Conservation (phyloP, 2,113 vertebrate species). For the Pseudolaguvia tuberculata region DNA sequence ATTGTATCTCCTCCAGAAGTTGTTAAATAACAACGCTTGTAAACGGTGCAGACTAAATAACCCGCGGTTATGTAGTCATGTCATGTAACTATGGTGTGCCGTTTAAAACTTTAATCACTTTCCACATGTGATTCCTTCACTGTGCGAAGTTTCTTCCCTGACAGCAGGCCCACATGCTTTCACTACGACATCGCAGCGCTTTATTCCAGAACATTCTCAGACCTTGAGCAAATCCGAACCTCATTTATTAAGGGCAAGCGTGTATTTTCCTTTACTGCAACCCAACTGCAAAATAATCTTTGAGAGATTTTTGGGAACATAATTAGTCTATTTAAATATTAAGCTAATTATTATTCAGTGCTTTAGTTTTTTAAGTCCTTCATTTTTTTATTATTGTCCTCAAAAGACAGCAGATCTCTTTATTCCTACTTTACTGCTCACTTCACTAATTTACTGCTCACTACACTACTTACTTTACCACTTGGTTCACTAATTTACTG, state of each 20-base stretch:
- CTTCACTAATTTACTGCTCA: no score
- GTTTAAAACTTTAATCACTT: conserved; percentile 51
- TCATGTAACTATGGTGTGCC: conserved; percentile 31
- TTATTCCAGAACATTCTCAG: conserved; percentile 26
- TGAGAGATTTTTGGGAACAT: background rate
- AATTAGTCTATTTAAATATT: background rate
- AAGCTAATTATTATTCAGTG: background rate
- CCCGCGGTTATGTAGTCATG: conserved; percentile 37
- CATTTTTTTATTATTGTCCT: no score
- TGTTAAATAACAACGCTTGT: conserved; percentile 49
- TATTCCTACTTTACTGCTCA: no score
- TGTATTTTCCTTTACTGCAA: background rate
- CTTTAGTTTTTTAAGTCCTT: background rate
- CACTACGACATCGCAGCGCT: background rate
- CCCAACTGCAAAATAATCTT: conserved; percentile 2
- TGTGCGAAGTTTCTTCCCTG: conserved; percentile 20
- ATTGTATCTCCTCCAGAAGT: conserved; percentile 35
- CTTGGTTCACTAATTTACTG: no score
- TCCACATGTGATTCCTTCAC: conserved; percentile 25
- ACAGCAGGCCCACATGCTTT: conserved; percentile 27
- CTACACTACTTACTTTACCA: no score
- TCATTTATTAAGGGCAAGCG: background rate
- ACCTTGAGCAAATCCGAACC: background rate
- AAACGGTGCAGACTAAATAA: conserved; percentile 45
- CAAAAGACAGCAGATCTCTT: no score